These are phyloP conservation scores for Montipora cactus DNA, from an alignment of 64 coral and sea anemone species.

Conservation along the genomic window DNA sequence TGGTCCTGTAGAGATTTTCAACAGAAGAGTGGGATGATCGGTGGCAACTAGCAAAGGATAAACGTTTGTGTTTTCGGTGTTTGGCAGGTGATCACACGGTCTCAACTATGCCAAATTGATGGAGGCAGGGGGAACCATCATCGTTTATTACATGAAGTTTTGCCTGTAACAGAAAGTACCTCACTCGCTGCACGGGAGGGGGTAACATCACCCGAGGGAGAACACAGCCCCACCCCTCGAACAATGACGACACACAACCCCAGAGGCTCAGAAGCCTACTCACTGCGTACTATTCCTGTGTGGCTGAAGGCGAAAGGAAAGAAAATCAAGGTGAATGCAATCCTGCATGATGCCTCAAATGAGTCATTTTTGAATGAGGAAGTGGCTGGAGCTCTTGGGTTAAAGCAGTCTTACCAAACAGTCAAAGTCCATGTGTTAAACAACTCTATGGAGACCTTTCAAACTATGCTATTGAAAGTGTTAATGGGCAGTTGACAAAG, in stretches of 20 bases:
- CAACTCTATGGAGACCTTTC: constrained; percentile 67
- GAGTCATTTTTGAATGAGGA: constrained; percentile 64
- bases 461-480: constrained; percentile 73
- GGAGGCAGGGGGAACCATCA: constrained; percentile 10
- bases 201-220: background rate
- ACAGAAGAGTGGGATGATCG: background rate
- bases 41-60: background rate
- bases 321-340: background rate
- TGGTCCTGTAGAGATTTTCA: background rate
- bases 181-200: background rate
- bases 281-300: too few relatives aligned
- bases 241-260: too few relatives aligned
- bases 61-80: constrained; percentile 17
- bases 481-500: constrained; percentile 67
- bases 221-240: too few relatives aligned
- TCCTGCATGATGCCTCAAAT: constrained; percentile 66
- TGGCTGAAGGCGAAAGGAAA: too few relatives aligned
- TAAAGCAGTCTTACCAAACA: constrained; percentile 40
- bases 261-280: too few relatives aligned
- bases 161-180: background rate
- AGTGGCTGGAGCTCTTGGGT: constrained; percentile 48
- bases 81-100: constrained; percentile 2
- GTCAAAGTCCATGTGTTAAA: constrained; percentile 78
- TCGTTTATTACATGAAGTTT: background rate
- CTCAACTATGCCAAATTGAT: background rate